Conservation (phyloP, 2,113 vertebrate species). For the Sphyrna mokarran region DNA sequence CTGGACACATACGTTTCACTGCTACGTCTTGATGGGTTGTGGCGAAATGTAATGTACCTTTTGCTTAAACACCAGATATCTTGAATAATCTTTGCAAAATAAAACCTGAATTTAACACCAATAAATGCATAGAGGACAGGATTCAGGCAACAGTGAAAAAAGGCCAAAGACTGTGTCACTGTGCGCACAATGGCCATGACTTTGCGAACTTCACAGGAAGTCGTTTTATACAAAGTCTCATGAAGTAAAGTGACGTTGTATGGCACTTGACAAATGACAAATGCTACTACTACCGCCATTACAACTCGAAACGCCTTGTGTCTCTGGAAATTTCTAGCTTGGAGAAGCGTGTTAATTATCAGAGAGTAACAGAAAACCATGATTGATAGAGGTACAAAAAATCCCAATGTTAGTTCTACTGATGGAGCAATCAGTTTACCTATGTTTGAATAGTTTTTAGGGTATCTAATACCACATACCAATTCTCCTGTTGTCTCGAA, state of each 20-base stretch:
- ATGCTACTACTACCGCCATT: slow-evolving; percentile 68
- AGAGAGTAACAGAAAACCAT: slow-evolving; percentile 76
- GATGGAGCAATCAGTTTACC: slow-evolving; percentile 61
- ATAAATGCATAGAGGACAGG: slow-evolving; percentile 85
- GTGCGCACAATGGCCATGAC: slow-evolving; percentile 42
- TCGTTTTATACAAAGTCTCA: slow-evolving; percentile 50
- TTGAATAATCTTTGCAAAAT: slow-evolving; percentile 70
- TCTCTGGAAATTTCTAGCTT: slow-evolving; percentile 70
- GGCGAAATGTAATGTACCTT: slow-evolving; percentile 48
- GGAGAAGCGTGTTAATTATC: slow-evolving; percentile 66
- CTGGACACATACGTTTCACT: slow-evolving; percentile 60
- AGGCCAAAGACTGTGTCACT: slow-evolving; percentile 66
- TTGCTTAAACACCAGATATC: slow-evolving; percentile 65
- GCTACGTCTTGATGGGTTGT: slow-evolving; percentile 47
- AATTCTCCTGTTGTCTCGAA: background rate
- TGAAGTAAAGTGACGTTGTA: slow-evolving; percentile 67
- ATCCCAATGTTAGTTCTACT: slow-evolving; percentile 68
- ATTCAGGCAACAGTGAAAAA: slow-evolving; percentile 85
- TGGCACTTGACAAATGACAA: slow-evolving; percentile 75
- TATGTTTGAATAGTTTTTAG: rapidly evolving
- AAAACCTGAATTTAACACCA: slow-evolving; percentile 77
- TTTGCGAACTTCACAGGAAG: slow-evolving; percentile 45
- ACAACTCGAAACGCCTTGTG: slow-evolving; percentile 80
- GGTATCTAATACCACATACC: slow-evolving; percentile 62
- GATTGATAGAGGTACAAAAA: slow-evolving; percentile 71